Base-by-base conservation (phyloP, 2,797 vertebrate species). In the Hapalemur alaotrensis region DNA sequence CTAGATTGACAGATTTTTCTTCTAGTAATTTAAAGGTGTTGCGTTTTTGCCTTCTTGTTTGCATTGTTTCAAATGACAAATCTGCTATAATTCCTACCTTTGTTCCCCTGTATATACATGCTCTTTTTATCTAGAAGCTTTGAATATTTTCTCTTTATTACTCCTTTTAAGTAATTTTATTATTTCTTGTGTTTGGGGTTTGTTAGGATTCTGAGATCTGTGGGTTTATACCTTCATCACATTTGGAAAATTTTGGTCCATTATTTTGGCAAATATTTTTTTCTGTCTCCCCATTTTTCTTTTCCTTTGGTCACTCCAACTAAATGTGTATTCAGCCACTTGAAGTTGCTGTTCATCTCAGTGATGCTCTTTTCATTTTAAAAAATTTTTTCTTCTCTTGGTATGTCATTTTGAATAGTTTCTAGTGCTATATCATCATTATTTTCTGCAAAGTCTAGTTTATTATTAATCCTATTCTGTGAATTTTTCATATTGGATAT, bases 141-240 rank as follows among this genome's bases (percentile, higher is more conserved):
- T 22, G 52, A 91, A 87, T 43, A 25, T 69, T 52, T 95, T 92
- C 25, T 79, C n/a, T 84, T 95, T 92, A 63, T 48, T 87, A 46
- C 1, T 59, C 41, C 76, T 57, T 83, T n/a, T n/a, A 65, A 65
- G 15, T 32, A n/a, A 17, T n/a, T 65, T 65, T 65, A 65, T 65
- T 83, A 80, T 67, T 86, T 72, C 63, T 89, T 80, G 25, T 95
- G 3, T 30, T 72, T 72, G 67, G 9, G 2, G 76, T 65, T 88
- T 75, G 54, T 50, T 93, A 79, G 89, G 32, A 32, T 91, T 93
- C 25, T 78, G 93, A 13, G 20, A 70, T 89, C 8, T 78, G 6
- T 88, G 61, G 1, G 22, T 78, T 93, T 89, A 43, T 76, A 78
- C 10, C 86, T 89, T 76, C 20, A 43, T 38, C 50, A 82, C 46